Evolutionary conservation across 37 sponge, comb jelly and placozoan genomes (phyloP).

Genomic region (Aphrocallistes beatrix): DNA sequence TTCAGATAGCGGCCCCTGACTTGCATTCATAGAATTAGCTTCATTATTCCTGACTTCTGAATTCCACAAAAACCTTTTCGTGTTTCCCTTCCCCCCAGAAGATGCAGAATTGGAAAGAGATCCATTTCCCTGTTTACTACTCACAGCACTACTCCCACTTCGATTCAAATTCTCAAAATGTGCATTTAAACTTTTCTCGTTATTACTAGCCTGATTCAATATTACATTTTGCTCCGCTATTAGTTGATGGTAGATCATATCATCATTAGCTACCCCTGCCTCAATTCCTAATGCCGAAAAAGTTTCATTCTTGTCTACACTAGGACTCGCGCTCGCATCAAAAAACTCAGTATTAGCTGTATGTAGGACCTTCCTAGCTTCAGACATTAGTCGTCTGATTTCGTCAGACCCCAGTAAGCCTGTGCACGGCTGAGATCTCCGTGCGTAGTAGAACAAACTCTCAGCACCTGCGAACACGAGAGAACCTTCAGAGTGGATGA

Average conservation of each 20-base stretch:
- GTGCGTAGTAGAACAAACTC: background rate
- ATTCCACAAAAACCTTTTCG: background rate
- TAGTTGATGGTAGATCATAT: slow-evolving; percentile 4
- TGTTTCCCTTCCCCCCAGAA: background rate
- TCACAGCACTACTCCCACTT: background rate
- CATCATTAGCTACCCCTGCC: background rate
- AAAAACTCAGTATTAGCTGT: background rate
- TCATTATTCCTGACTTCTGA: background rate
- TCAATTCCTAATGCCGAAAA: too few relatives aligned
- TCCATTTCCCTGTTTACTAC: background rate
- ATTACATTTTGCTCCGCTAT: background rate
- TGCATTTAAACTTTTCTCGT: background rate
- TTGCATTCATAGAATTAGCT: background rate
- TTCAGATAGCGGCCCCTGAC: background rate
- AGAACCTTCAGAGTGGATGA: background rate
- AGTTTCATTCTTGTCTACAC: background rate
- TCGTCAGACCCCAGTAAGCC: background rate
- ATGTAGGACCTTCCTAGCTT: background rate
- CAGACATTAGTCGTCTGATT: slow-evolving; percentile 8
- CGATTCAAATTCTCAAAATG: background rate
- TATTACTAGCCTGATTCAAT: background rate
- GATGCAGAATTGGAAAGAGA: background rate
- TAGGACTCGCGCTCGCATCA: background rate
- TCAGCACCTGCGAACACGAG: slow-evolving; percentile 9
- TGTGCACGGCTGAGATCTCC: background rate